Base-by-base conservation (phyloP, 2,113 vertebrate species). In the Gopherus flavomarginatus region DNA sequence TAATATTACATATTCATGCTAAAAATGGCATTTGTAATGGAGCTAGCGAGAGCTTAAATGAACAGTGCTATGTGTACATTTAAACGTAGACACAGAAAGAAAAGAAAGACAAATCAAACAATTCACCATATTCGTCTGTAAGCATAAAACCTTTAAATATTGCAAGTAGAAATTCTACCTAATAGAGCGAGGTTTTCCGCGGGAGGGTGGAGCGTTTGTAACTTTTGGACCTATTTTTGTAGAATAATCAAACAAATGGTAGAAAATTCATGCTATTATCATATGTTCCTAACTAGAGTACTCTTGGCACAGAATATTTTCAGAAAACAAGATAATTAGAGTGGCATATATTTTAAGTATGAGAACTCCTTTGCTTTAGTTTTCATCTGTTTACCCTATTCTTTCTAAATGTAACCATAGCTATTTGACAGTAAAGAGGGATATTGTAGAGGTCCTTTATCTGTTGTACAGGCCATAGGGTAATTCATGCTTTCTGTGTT, bases 161-260 rank as follows among this genome's bases (percentile, higher is more conserved):
- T 78, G 11, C 1, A 86, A 90, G 83, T 24, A 87, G 12, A 92
- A 94, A 81, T 81, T 59, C 35, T 26, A 42, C 8, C 17, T 47
- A 3, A 78, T 12, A 89, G 5, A 56, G 31, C 54, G 3, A 6
- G 72, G 1, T 44, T 84, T 31, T 44, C 3, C 8, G 9, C 1
- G 47, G 72, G 52, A 16, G 16, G 16, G 5, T 17, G 5, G 16
- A 16, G 16, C 5, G 11, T 78, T 8, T 57, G n/a, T 19, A 86
- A 49, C 0, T 16, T 62, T 59, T 0, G 1, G 1, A 12, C 5
- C 4, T 65, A 2, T 44, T 57, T 86, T 83, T 87, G 24, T 6
- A 85, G 16, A 87, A 11, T 49, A 47, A 24, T 8, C 19, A 83
- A 81, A 2, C 2, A 16, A 72, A 72, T 31, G 8, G 56, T 19